Percentiles rank a stretch among this genome's conserved stretches.
Conservation (phyloP, 1,140 invertebrate species). For the Solenopsis fugax region DNA sequence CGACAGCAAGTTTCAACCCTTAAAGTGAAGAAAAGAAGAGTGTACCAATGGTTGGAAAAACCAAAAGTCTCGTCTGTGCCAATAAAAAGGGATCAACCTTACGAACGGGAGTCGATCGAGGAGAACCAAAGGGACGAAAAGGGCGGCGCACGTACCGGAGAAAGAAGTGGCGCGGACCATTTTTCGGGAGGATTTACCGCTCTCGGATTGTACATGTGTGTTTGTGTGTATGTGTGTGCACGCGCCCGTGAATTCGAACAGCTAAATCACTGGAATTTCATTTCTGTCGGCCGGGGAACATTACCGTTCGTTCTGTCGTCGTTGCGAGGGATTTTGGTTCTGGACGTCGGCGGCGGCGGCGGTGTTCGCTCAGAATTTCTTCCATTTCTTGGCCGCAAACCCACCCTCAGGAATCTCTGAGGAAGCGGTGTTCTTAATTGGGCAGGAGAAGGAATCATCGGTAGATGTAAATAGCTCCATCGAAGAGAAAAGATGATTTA, state of each 20-base stretch:
- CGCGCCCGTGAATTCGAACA: slow-evolving; percentile 80
- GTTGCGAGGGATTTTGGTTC: slow-evolving; percentile 70
- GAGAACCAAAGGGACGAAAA: slow-evolving; percentile 5
- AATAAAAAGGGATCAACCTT: slow-evolving; percentile 53
- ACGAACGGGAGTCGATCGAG: slow-evolving; percentile 31
- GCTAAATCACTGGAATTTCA: slow-evolving; percentile 85
- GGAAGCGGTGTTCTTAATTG: slow-evolving; percentile 66
- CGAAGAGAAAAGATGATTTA: not conserved
- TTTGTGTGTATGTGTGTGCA: not conserved
- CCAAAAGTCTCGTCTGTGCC: slow-evolving; percentile 25
- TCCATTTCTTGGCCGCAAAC: slow-evolving; percentile 22
- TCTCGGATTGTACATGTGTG: slow-evolving; percentile 45
- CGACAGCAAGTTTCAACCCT: slow-evolving; percentile 16
- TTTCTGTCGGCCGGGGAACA: slow-evolving; percentile 80
- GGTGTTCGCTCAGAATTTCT: slow-evolving; percentile 60
- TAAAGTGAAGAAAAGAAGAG: not conserved
- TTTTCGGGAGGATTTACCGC: slow-evolving; percentile 79
- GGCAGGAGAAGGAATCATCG: slow-evolving; percentile 3
- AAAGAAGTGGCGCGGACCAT: slow-evolving; percentile 73
- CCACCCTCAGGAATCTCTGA: slow-evolving; percentile 36
- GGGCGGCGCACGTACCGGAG: slow-evolving; percentile 52
- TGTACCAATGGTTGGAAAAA: slow-evolving; percentile 21
- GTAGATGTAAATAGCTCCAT: slow-evolving; percentile 1
- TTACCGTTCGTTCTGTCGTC: slow-evolving; percentile 79
- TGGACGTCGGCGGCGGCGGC: not conserved